phyloP scores from a whole-genome alignment of 2,888 invertebrate genomes.

The Aelia acuminata region DNA sequence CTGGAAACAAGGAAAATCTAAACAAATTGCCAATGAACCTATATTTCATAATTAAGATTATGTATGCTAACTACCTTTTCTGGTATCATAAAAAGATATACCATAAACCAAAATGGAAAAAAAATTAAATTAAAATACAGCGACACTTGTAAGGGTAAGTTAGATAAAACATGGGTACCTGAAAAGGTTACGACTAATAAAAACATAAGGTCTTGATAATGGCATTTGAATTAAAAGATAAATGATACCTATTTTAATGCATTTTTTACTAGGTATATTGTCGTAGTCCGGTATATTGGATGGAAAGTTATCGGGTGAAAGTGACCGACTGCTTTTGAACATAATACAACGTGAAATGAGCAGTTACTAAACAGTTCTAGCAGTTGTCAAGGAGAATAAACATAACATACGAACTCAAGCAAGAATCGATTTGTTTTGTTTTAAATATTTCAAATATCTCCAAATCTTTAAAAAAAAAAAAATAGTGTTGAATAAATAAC shows the following conservation, averaged over 20 bases:
- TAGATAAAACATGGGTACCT: constrained; percentile 75
- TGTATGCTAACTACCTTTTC: constrained; percentile 75
- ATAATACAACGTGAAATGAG: neutral
- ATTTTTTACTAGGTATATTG: constrained; percentile 29
- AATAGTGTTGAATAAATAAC: too few relatives aligned
- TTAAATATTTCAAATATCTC: too few relatives aligned
- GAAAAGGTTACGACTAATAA: constrained; percentile 67
- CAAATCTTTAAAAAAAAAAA: too few relatives aligned
- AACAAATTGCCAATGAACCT: constrained; percentile 22
- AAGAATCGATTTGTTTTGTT: neutral
- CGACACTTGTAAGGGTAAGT: constrained; percentile 85
- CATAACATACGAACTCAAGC: neutral
- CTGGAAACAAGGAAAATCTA: constrained; percentile 75
- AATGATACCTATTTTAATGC: constrained; percentile 54
- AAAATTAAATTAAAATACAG: constrained; percentile 86
- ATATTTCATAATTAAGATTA: neutral
- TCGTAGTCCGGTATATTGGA: neutral
- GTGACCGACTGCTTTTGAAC: neutral
- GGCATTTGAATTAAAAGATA: neutral
- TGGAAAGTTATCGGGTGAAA: neutral
- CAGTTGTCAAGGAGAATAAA: constrained; percentile 21
- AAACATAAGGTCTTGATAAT: neutral
- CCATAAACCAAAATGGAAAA: constrained; percentile 80
- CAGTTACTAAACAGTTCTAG: neutral
- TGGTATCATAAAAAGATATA: constrained; percentile 75